Evolutionary conservation across 2,113 vertebrate species (phyloP).

Genomic region (Zapornia atra): DNA sequence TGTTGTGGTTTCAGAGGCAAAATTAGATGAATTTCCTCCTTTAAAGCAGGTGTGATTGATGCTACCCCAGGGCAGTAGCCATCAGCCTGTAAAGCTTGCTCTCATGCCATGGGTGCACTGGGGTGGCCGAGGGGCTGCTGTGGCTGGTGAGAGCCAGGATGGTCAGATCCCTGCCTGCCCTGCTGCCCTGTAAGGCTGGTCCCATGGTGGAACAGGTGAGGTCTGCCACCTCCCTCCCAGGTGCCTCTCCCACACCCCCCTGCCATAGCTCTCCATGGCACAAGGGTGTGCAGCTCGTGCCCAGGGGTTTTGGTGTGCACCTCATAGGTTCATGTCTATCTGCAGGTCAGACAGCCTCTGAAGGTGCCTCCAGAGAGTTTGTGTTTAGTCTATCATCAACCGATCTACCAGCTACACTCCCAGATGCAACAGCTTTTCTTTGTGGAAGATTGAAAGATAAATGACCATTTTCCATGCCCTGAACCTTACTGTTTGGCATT

Average conservation of each 20-base stretch:
- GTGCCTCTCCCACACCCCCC: rapidly evolving
- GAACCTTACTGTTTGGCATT: background rate
- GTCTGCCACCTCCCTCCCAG: background rate
- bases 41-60: background rate
- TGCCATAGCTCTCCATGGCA: background rate
- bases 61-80: background rate
- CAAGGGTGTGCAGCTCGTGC: background rate
- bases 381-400: background rate
- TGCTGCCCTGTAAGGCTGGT: background rate
- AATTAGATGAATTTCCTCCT: background rate
- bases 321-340: background rate
- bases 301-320: background rate
- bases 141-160: background rate
- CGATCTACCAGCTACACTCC: background rate
- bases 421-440: background rate
- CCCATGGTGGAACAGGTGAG: background rate
- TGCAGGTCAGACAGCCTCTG: background rate
- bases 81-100: background rate
- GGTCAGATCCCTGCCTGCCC: too few relatives aligned
- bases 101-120: rapidly evolving
- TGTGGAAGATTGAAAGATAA: background rate
- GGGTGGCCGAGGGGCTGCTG: background rate
- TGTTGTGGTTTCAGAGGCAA: background rate
- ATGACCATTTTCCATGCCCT: background rate
- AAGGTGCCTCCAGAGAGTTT: background rate